Evolutionary conservation across 2,113 vertebrate species (phyloP).

Genomic region (Strix aluco): DNA sequence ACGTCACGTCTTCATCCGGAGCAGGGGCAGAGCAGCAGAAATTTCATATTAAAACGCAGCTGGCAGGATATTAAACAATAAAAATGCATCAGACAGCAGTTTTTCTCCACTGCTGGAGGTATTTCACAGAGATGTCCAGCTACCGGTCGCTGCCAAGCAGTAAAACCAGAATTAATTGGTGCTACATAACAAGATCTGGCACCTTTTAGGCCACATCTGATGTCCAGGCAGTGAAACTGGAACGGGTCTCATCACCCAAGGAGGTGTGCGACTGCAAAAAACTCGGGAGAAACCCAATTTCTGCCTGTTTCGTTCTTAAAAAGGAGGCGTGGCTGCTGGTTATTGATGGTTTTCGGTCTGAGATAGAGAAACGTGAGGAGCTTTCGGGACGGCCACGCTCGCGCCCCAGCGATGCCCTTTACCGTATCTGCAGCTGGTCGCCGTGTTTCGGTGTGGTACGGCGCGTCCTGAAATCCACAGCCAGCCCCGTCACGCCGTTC

Average conservation of each 20-base stretch:
- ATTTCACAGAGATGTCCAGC: neutral
- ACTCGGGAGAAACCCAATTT: neutral
- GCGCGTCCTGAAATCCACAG: neutral
- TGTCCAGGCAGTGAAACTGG: fast-evolving
- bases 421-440: fast-evolving
- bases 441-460: fast-evolving
- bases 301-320: neutral
- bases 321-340: fast-evolving
- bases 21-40: no score
- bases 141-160: fast-evolving
- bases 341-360: neutral
- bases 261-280: fast-evolving
- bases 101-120: no score
- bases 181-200: neutral
- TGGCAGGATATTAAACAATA: neutral
- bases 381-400: no score
- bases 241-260: fast-evolving
- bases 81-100: fast-evolving
- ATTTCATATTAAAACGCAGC: neutral
- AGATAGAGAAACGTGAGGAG: no score
- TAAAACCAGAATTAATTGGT: fast-evolving
- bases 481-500: fast-evolving
- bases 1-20: fast-evolving
- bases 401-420: neutral
- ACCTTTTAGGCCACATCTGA: neutral